Percentiles rank a stretch among this genome's conserved stretches.
Conservation (phyloP, 2,888 invertebrate genomes). For the Netelia virgata region DNA sequence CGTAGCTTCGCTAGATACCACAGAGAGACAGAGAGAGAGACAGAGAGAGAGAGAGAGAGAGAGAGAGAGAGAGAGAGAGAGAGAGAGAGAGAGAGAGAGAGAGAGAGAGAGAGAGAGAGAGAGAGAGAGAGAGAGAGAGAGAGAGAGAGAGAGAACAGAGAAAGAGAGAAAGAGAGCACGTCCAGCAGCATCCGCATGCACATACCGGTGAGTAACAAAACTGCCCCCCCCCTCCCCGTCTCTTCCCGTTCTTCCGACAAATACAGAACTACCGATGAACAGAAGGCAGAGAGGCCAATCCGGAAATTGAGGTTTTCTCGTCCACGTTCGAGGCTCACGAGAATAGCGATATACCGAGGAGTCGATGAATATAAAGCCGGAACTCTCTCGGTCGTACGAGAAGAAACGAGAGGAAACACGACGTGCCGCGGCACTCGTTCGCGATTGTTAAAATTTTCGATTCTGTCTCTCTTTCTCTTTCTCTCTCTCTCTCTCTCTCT, state of each 20-base stretch:
- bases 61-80: no score
- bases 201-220: conserved; percentile 30
- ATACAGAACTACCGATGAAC: conserved; percentile 17
- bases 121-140: no score
- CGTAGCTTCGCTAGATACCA: conserved; percentile 30
- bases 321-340: conserved; percentile 43
- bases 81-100: no score
- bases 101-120: background rate
- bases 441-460: conserved; percentile 30
- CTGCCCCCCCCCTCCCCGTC: background rate
- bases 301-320: conserved; percentile 67
- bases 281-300: conserved; percentile 50
- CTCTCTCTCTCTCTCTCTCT: no score
- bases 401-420: conserved; percentile 54
- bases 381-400: conserved; percentile 27
- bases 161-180: conserved; percentile 7
- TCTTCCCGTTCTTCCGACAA: background rate
- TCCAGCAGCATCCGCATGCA: conserved; percentile 17
- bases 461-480: no score
- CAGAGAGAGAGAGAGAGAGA: no score
- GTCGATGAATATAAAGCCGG: conserved; percentile 39
- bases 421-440: background rate
- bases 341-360: conserved; percentile 38
- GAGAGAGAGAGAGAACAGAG: background rate
- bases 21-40: conserved; percentile 3